Conservation (phyloP, 2,113 vertebrate genomes). For the Pavo muticus region DNA sequence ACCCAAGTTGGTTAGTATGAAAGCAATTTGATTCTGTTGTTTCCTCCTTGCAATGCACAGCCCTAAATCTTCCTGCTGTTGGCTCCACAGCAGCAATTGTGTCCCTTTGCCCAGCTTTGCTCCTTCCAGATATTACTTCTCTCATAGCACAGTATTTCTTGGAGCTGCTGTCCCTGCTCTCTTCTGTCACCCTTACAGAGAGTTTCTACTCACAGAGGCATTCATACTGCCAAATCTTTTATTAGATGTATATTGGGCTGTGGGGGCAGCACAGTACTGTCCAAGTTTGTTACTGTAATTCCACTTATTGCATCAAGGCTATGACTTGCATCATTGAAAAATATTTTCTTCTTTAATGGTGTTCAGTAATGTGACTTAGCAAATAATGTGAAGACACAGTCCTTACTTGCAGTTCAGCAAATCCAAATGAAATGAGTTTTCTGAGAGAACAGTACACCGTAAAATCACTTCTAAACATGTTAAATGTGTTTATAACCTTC, state of each 20-base stretch:
- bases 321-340: neutral
- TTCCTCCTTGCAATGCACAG: neutral
- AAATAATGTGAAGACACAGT: neutral
- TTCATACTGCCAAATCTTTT: neutral
- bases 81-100: neutral
- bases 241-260: neutral
- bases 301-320: neutral
- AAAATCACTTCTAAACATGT: neutral
- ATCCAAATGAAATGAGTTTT: neutral
- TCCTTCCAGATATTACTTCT: neutral
- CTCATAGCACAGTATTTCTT: neutral
- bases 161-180: neutral
- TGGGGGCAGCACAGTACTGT: neutral
- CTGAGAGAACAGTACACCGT: neutral
- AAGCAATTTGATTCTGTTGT: neutral
- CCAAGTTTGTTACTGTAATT: neutral
- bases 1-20: neutral
- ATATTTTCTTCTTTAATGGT: neutral
- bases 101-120: neutral
- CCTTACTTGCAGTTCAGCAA: neutral
- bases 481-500: neutral
- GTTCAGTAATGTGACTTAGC: neutral
- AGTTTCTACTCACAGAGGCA: neutral
- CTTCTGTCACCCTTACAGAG: neutral
- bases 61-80: accelerated